phyloP scores from a whole-genome alignment of 2,888 invertebrate genomes.

The Celastrina argiolus region DNA sequence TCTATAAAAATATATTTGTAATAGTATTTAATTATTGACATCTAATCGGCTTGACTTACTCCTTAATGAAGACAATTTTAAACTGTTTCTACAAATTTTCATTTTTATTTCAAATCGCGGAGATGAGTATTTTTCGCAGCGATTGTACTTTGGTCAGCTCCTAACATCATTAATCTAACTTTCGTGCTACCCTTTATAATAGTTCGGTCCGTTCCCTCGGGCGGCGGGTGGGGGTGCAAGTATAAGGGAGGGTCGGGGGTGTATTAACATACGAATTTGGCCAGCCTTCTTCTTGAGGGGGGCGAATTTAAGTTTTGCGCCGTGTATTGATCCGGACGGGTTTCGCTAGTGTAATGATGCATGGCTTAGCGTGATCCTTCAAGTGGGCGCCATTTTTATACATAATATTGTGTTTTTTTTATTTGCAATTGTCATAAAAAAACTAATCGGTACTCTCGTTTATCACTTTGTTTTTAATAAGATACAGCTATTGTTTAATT shows the following conservation, averaged over 20 bases:
- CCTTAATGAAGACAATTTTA: too few relatives aligned
- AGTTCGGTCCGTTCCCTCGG: slow-evolving; percentile 71
- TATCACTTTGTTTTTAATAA: too few relatives aligned
- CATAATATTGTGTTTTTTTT: slow-evolving; percentile 18
- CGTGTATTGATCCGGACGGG: slow-evolving; percentile 67
- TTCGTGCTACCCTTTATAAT: slow-evolving; percentile 79
- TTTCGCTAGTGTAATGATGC: slow-evolving; percentile 50
- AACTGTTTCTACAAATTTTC: neutral
- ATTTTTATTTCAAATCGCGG: neutral
- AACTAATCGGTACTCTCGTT: slow-evolving; percentile 26
- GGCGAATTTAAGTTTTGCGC: slow-evolving; percentile 74
- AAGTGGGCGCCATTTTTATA: slow-evolving; percentile 29
- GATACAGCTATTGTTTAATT: too few relatives aligned
- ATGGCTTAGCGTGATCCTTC: slow-evolving; percentile 34
- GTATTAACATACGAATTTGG: slow-evolving; percentile 77
- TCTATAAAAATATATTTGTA: too few relatives aligned
- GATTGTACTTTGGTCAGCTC: slow-evolving; percentile 67
- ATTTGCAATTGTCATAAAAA: slow-evolving; percentile 16
- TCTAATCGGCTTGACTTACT: neutral
- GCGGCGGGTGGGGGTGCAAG: slow-evolving; percentile 47
- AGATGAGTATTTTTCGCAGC: slow-evolving; percentile 24
- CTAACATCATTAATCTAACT: slow-evolving; percentile 80
- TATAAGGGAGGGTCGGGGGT: slow-evolving; percentile 40
- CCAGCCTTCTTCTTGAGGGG: slow-evolving; percentile 70
- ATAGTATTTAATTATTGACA: too few relatives aligned